phyloP scores from a whole-genome alignment of 2,113 vertebrate species.

The Eurystomus gularis region DNA sequence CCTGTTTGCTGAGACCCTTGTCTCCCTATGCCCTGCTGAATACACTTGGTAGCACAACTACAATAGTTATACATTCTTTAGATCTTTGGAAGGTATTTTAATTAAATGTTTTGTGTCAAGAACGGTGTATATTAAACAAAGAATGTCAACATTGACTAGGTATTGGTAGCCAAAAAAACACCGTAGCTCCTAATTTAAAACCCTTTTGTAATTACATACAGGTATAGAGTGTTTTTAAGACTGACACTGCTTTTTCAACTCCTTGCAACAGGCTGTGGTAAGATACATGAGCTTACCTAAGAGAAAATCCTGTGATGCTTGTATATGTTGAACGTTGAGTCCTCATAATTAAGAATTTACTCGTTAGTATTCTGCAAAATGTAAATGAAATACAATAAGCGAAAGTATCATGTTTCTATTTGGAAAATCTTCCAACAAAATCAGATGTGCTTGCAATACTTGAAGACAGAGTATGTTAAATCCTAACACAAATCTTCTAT shows the following conservation, averaged over 20 bases:
- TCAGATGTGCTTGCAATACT: background rate
- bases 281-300: background rate
- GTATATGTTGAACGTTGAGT: background rate
- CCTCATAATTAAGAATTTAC: background rate
- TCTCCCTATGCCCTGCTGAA: background rate
- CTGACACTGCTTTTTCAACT: background rate
- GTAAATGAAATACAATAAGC: background rate
- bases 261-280: background rate
- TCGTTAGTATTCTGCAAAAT: background rate
- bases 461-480: background rate
- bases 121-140: background rate
- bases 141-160: background rate
- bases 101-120: background rate
- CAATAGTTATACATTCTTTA: background rate
- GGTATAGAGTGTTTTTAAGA: background rate
- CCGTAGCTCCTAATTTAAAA: background rate
- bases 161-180: background rate
- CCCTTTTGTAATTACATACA: background rate
- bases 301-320: background rate
- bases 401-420: background rate
- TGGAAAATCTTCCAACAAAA: constrained; percentile 12
- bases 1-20: background rate
- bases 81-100: background rate
- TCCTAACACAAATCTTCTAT: background rate
- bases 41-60: background rate